These are phyloP conservation scores for Acrocephalus kingi DNA, from an alignment of 2,113 vertebrate genomes.

Conservation along the genomic window DNA sequence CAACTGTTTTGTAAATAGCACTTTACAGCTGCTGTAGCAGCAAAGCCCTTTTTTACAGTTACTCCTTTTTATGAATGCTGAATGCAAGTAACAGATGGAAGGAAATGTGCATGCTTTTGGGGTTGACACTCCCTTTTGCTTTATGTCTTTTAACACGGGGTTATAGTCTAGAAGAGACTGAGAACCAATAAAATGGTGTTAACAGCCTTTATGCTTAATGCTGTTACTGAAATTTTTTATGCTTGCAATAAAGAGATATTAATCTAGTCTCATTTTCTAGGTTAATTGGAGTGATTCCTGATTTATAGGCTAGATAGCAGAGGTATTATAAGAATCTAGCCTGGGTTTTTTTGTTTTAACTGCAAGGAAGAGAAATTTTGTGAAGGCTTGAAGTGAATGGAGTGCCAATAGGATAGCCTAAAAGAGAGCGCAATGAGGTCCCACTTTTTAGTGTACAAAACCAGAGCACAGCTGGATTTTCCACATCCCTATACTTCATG, in stretches of 20 bases:
- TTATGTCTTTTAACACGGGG: not conserved
- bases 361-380: not conserved
- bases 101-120: not conserved
- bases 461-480: not conserved
- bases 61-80: not conserved
- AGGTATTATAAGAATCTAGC: not conserved
- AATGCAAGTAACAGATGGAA: not conserved
- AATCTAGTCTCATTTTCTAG: not conserved
- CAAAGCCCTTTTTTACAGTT: not conserved
- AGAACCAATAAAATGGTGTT: not conserved
- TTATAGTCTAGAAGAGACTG: not conserved
- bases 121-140: not conserved
- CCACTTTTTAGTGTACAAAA: not conserved
- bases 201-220: not conserved
- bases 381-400: not conserved
- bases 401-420: not conserved
- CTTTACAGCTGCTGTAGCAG: not conserved
- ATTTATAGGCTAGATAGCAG: not conserved
- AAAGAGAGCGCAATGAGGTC: not conserved
- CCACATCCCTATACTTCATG: not conserved
- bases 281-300: not conserved
- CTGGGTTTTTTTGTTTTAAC: not conserved
- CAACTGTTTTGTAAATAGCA: not conserved
- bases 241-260: not conserved
- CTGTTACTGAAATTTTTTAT: not conserved